phyloP scores from a whole-genome alignment of 92 coral and sea anemone genomes.

The Plumapathes pennacea region DNA sequence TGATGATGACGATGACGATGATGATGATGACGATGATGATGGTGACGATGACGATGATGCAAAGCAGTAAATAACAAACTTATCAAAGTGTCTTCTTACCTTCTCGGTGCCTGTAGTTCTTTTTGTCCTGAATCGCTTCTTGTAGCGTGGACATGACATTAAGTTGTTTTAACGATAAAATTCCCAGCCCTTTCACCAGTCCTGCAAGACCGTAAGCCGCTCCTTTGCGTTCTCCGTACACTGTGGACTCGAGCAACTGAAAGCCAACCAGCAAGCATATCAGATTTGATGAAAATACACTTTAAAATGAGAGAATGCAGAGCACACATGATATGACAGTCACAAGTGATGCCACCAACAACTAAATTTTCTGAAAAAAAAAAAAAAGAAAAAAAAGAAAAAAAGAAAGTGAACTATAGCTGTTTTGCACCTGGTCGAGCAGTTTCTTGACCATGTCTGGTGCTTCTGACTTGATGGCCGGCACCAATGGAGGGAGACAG shows the following conservation, averaged over 20 bases:
- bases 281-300: neutral
- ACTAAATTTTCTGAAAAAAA: neutral
- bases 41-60: neutral
- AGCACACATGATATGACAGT: neutral
- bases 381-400: neutral
- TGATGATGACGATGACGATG: too few species aligned
- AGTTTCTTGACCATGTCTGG: constrained; percentile 91
- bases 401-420: too few species aligned
- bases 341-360: neutral
- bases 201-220: constrained; percentile 98
- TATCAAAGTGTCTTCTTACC: too few species aligned
- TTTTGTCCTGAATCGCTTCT: constrained; percentile 98
- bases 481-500: constrained; percentile 96
- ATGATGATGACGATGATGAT: constrained; percentile 1
- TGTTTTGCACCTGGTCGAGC: constrained; percentile 65
- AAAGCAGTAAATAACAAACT: too few species aligned
- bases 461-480: constrained; percentile 94
- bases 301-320: neutral
- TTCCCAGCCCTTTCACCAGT: constrained; percentile 95
- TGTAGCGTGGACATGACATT: constrained; percentile 94
- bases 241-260: constrained; percentile 85
- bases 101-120: constrained; percentile 92
- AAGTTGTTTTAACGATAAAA: constrained; percentile 85
- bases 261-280: neutral
- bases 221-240: constrained; percentile 94